These are phyloP conservation scores for Drosophila punjabiensis DNA, from an alignment of 1,140 invertebrate species.

Conservation along the genomic window DNA sequence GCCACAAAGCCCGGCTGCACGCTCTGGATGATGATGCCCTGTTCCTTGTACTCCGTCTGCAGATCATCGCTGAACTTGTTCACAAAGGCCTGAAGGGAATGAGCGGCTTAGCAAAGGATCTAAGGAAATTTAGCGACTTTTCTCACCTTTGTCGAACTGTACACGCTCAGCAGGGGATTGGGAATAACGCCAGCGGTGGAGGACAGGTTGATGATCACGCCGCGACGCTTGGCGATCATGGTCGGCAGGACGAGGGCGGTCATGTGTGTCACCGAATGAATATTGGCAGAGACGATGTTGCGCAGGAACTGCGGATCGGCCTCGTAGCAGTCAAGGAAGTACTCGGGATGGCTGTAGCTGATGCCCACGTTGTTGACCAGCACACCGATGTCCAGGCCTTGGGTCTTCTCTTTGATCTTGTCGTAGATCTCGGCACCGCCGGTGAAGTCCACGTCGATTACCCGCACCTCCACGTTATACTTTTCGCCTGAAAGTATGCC, in stretches of 20 bases:
- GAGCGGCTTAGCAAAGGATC: neutral
- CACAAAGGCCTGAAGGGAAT: slow-evolving; percentile 89
- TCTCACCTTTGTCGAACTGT: slow-evolving; percentile 94
- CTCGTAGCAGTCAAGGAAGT: slow-evolving; percentile 90
- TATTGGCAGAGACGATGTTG: slow-evolving; percentile 91
- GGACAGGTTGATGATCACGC: slow-evolving; percentile 96
- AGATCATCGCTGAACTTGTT: slow-evolving; percentile 94
- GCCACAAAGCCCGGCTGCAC: slow-evolving; percentile 95
- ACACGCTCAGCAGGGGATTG: slow-evolving; percentile 93
- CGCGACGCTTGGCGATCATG: slow-evolving; percentile 94
- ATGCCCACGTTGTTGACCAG: slow-evolving; percentile 98
- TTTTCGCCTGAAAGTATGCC: slow-evolving; percentile 87
- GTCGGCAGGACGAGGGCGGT: slow-evolving; percentile 93
- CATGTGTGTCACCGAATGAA: slow-evolving; percentile 92
- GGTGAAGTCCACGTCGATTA: slow-evolving; percentile 95
- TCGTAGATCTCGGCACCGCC: slow-evolving; percentile 90
- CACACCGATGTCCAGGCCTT: slow-evolving; percentile 94
- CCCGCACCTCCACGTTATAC: slow-evolving; percentile 92
- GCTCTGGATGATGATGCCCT: slow-evolving; percentile 94
- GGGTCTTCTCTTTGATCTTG: slow-evolving; percentile 90
- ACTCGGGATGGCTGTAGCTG: slow-evolving; percentile 95
- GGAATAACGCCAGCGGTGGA: slow-evolving; percentile 93
- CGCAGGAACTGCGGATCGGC: slow-evolving; percentile 86
- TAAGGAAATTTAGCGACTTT: neutral
- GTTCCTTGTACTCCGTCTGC: slow-evolving; percentile 90